These are phyloP conservation scores for Carassius carassius DNA, from an alignment of 2,113 vertebrate genomes.

Conservation along the genomic window DNA sequence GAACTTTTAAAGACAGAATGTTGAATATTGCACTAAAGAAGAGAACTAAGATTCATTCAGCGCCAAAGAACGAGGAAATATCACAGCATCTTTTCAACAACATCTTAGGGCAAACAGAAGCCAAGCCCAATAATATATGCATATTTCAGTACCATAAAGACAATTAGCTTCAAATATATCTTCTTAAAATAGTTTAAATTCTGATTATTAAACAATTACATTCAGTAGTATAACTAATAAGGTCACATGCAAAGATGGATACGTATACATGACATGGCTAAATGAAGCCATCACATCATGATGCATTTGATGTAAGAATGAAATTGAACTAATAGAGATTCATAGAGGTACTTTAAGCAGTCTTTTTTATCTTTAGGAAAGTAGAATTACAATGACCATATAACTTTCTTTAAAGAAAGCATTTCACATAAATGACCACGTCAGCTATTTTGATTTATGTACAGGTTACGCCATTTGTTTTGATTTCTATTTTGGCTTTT, in stretches of 20 bases:
- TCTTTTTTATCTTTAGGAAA: slow-evolving; percentile 43
- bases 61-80: slow-evolving; percentile 72
- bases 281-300: slow-evolving; percentile 57
- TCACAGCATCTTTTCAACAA: slow-evolving; percentile 79
- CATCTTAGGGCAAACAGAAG: slow-evolving; percentile 80
- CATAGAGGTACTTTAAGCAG: slow-evolving; percentile 26
- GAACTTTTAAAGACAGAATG: slow-evolving; percentile 73
- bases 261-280: slow-evolving; percentile 69
- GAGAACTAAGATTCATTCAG: slow-evolving; percentile 77
- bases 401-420: too few species aligned
- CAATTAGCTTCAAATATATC: slow-evolving; percentile 79
- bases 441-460: slow-evolving; percentile 42
- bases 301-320: slow-evolving; percentile 44
- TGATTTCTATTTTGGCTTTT: slow-evolving; percentile 54
- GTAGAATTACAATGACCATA: slow-evolving; percentile 48
- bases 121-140: slow-evolving; percentile 80
- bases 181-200: slow-evolving; percentile 78
- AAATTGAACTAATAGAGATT: slow-evolving; percentile 58
- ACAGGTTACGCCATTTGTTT: slow-evolving; percentile 48
- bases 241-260: slow-evolving; percentile 89
- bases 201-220: slow-evolving; percentile 83
- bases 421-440: slow-evolving; percentile 45
- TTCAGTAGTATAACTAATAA: slow-evolving; percentile 84
- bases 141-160: slow-evolving; percentile 84
- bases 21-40: slow-evolving; percentile 80